Conservation (phyloP, 1,140 invertebrate genomes). For the Drosophila lacertosa region DNA sequence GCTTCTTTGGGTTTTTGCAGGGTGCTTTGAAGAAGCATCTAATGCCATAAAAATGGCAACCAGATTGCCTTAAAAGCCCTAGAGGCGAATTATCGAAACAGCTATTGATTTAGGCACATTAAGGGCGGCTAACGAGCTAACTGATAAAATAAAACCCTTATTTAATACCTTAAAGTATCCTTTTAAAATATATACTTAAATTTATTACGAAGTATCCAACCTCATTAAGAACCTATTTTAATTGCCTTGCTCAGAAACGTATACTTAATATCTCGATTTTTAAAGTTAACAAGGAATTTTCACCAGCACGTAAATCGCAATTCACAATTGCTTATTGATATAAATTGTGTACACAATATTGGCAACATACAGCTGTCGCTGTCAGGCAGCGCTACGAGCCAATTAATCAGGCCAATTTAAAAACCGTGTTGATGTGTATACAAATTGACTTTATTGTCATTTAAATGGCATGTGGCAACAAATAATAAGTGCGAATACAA, state of each 20-base stretch:
- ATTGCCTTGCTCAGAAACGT: too few species aligned
- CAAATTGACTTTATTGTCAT: constrained; percentile 38
- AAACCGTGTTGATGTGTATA: constrained; percentile 10
- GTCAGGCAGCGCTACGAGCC: neutral
- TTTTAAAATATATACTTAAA: too few species aligned
- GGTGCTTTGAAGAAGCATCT: neutral
- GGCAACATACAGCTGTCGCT: neutral
- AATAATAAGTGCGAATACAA: neutral
- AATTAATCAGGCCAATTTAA: constrained; percentile 28
- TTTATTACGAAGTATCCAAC: too few species aligned
- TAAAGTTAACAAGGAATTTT: too few species aligned
- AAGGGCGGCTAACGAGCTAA: too few species aligned
- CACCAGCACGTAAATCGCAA: too few species aligned
- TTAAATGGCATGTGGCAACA: constrained; percentile 21
- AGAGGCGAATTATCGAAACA: too few species aligned
- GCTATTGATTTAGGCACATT: too few species aligned
- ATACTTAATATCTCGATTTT: neutral
- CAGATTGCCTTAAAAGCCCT: neutral
- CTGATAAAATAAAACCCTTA: too few species aligned
- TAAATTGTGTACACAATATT: neutral
- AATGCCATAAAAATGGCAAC: neutral
- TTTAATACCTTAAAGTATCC: too few species aligned
- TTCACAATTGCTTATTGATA: neutral
- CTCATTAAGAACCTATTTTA: too few species aligned
- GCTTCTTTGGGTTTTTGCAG: neutral